Conservation (phyloP, 1,140 invertebrate genomes). For the Conopomorpha cramerella region DNA sequence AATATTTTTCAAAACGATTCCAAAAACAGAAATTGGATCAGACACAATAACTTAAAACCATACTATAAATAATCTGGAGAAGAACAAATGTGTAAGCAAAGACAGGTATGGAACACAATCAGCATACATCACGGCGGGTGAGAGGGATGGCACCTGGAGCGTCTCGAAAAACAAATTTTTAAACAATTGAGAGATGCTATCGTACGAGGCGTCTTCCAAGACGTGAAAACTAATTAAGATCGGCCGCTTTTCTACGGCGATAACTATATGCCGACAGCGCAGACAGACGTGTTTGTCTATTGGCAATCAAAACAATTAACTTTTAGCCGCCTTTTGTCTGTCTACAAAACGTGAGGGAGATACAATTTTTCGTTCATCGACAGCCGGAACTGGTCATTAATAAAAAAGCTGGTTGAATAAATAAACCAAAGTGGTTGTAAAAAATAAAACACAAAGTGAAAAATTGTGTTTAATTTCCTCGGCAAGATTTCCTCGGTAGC, state of each 20-base stretch:
- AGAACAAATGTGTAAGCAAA: no score
- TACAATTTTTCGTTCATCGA: no score
- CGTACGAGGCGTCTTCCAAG: conserved; percentile 51
- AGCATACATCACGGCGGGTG: conserved; percentile 58
- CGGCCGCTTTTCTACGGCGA: conserved; percentile 52
- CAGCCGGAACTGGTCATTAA: no score
- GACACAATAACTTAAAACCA: no score
- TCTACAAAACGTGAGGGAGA: conserved; percentile 12
- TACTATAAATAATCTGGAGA: no score
- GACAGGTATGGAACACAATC: no score
- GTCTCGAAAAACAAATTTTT: conserved; percentile 53
- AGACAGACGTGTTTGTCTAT: conserved; percentile 39
- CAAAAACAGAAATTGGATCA: no score
- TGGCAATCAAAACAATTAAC: conserved; percentile 58
- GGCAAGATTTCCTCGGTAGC: conserved; percentile 49
- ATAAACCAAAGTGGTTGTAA: conserved; percentile 53
- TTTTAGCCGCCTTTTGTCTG: conserved; percentile 45
- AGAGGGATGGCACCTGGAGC: no score
- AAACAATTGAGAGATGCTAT: conserved; percentile 51
- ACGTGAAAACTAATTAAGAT: conserved; percentile 60
- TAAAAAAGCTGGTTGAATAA: conserved; percentile 19
- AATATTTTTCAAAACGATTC: no score
- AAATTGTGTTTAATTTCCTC: conserved; percentile 54
- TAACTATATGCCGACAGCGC: conserved; percentile 42
- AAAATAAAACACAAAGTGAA: conserved; percentile 37